phyloP scores from a whole-genome alignment of 2,113 vertebrate species.

The Salvelinus alpinus region DNA sequence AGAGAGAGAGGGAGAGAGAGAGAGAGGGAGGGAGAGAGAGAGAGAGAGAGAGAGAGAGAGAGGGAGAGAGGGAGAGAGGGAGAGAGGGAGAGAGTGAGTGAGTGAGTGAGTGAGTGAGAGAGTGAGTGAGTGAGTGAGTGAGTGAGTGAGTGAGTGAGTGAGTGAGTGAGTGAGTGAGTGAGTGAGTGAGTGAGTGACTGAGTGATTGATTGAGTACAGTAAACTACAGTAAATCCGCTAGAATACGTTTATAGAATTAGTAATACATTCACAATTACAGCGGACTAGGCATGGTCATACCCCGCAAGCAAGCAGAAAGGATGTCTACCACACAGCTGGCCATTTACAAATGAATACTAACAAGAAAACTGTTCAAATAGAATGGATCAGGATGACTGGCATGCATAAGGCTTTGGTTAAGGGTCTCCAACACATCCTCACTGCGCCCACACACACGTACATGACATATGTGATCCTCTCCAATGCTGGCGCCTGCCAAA shows the following conservation, averaged over 20 bases:
- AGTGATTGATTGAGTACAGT: too few relatives aligned
- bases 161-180: too few relatives aligned
- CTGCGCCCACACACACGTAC: slow-evolving; percentile 48
- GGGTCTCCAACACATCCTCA: slow-evolving; percentile 25
- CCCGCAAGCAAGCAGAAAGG: slow-evolving; percentile 20
- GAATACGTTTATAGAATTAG: slow-evolving; percentile 43
- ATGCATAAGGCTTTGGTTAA: background rate
- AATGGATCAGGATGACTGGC: slow-evolving; percentile 39
- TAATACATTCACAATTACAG: slow-evolving; percentile 36
- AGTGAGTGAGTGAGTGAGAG: too few relatives aligned
- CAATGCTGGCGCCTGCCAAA: slow-evolving; percentile 54
- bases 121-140: too few relatives aligned
- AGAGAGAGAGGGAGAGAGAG: too few relatives aligned
- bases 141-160: background rate
- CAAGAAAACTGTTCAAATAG: slow-evolving; percentile 14
- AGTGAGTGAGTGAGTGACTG: too few relatives aligned
- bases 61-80: too few relatives aligned
- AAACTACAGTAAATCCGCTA: slow-evolving; percentile 39
- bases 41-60: too few relatives aligned
- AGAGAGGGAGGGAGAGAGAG: too few relatives aligned
- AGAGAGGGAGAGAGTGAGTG: too few relatives aligned
- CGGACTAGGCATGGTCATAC: slow-evolving; percentile 1
- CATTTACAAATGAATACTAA: slow-evolving; percentile 17
- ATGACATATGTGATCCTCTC: slow-evolving; percentile 35
- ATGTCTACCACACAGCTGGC: slow-evolving; percentile 35